Base-by-base conservation (phyloP, 2,888 invertebrate genomes). In the Fragum whitleyi region DNA sequence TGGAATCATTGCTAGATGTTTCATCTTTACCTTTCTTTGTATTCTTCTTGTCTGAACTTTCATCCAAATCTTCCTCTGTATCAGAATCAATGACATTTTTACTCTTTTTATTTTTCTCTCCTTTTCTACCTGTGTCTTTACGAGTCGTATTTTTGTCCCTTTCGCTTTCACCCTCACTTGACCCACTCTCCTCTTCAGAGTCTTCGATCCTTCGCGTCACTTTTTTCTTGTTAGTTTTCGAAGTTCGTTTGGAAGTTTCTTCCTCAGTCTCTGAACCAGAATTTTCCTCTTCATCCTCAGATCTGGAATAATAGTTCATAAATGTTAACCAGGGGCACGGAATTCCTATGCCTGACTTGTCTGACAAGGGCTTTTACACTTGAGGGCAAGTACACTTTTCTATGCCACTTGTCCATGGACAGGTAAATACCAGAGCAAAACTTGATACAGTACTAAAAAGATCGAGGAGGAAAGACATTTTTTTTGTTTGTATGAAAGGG, bases 1-100 rank as follows among this genome's bases (percentile, higher is more conserved):
- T 42, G 16, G 32, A 23, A 28, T 47, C 53, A n/a, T 77, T 68
- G 21, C 68, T 74, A 19, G 57, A 67, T 26, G 77, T 73, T 76
- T 85, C 72, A 62, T 79, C 62, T 51, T 74, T 68, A 59, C 73
- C 72, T 61, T 47, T 76, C 39, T 59, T 79, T 59, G 28, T 73
- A 76, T 21, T 79, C 76, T 28, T 62, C 57, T 23, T 85, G 57
- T 51, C 79, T 74, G 55, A 69, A n/a, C 28, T 57, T 26, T 57
- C 57, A 23, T 57, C 7, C 57, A 57, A 23, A 26, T 65, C 57
- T 11, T 74, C 79, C 16, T 53, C 74, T 7, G 78, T 80, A 7
- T 83, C 81, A 19, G 84, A 81, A 21, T 70, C 28, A 29, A 81
- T 80, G 21, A 84, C 74, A 51, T 74, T 79, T 71, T 80, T 86